Conservation (phyloP, 2,888 invertebrate genomes). For the Zygogramma bicolorata region DNA sequence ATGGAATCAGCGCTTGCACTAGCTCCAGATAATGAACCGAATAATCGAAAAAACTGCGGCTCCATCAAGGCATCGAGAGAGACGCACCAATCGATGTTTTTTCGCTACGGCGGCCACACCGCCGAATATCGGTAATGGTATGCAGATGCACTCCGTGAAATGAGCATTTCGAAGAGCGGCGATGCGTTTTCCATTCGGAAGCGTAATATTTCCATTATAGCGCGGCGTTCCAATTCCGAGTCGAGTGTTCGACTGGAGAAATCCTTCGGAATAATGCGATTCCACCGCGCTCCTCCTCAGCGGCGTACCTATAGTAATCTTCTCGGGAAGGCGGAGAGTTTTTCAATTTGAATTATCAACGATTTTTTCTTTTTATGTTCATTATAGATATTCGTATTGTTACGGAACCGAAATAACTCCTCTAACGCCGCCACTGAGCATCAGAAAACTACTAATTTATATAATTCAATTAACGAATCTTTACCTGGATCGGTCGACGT, state of each 20-base stretch:
- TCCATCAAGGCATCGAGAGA: background rate
- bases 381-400: too few species aligned
- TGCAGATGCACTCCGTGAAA: slow-evolving; percentile 58
- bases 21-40: background rate
- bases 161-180: slow-evolving; percentile 48
- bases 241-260: slow-evolving; percentile 1
- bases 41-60: background rate
- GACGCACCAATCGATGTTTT: slow-evolving; percentile 52
- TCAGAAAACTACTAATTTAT: too few species aligned
- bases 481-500: too few species aligned
- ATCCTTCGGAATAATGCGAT: slow-evolving; percentile 2
- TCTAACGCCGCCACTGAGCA: too few species aligned
- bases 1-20: background rate
- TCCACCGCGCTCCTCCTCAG: background rate
- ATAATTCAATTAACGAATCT: too few species aligned
- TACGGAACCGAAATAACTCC: too few species aligned
- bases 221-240: background rate
- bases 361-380: too few species aligned
- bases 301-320: too few species aligned
- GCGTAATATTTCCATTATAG: slow-evolving; percentile 38
- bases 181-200: slow-evolving; percentile 33
- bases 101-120: slow-evolving; percentile 54
- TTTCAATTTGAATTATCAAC: too few species aligned
- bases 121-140: slow-evolving; percentile 56
- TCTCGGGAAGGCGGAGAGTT: background rate